Conservation (phyloP, 2,797 vertebrate species). For the Myoxocephalus aenaeus region DNA sequence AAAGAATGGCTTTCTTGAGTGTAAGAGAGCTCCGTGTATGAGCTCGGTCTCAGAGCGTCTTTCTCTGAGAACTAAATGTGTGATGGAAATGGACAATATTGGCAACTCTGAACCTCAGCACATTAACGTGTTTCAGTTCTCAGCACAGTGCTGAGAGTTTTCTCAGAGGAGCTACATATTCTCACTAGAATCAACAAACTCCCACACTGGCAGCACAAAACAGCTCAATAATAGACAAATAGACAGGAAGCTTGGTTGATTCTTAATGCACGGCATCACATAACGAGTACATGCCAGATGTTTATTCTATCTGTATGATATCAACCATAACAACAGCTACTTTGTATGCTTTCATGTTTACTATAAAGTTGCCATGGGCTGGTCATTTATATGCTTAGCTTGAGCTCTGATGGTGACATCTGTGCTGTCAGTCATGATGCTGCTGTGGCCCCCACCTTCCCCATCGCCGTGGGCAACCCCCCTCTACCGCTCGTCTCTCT, state of each 20-base stretch:
- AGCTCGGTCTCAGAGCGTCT: conserved; percentile 33
- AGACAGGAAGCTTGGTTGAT: conserved; percentile 19
- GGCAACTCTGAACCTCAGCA: conserved; percentile 40
- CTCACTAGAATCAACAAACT: conserved; percentile 47
- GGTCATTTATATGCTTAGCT: conserved; percentile 85
- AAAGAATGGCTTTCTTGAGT: conserved; percentile 58
- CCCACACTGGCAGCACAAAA: conserved; percentile 35
- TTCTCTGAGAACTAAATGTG: conserved; percentile 32
- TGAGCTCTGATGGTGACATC: conserved; percentile 87
- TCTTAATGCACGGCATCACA: conserved; percentile 2
- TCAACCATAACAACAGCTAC: conserved; percentile 39
- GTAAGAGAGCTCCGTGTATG: conserved; percentile 30
- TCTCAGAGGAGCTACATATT: conserved; percentile 46
- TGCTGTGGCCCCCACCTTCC: conserved; percentile 73
- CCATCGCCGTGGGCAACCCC: conserved; percentile 81
- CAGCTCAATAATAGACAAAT: conserved; percentile 40
- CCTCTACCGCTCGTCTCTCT: conserved; percentile 77
- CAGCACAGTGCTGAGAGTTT: conserved; percentile 35
- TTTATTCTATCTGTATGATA: conserved; percentile 42
- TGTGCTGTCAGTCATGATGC: conserved; percentile 86
- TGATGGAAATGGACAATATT: conserved; percentile 51
- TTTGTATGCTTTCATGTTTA: conserved; percentile 68
- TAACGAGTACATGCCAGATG: conserved; percentile 12
- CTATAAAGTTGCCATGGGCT: conserved; percentile 76
- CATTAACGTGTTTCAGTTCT: conserved; percentile 55